phyloP scores from a whole-genome alignment of 2,888 invertebrate genomes.

The Meganola albula region DNA sequence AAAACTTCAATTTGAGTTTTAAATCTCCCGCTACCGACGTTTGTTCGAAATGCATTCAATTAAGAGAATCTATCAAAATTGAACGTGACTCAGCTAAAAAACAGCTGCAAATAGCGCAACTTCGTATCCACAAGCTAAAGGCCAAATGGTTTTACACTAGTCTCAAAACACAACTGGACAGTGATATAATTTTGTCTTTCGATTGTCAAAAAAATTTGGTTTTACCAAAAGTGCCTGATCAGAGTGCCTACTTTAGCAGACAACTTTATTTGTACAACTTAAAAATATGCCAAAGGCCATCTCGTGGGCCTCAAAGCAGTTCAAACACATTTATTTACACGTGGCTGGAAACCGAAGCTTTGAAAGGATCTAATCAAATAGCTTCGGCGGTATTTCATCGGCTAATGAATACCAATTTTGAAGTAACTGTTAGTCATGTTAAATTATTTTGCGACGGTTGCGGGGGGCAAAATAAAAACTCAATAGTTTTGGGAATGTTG shows the following conservation, averaged over 20 bases:
- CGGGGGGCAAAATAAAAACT: conserved; percentile 5
- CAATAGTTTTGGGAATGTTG: conserved; percentile 25
- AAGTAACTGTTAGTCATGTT: conserved; percentile 13
- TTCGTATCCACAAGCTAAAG: conserved; percentile 20
- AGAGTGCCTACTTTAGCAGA: conserved; percentile 31
- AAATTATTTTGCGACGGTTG: conserved; percentile 12
- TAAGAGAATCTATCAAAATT: conserved; percentile 7
- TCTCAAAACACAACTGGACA: conserved; percentile 10
- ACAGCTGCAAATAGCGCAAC: conserved; percentile 7
- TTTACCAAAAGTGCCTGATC: conserved; percentile 29
- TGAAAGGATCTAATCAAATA: conserved; percentile 16
- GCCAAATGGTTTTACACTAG: conserved; percentile 22
- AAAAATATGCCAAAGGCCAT: conserved; percentile 28
- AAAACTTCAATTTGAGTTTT: conserved; percentile 13
- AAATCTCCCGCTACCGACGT: conserved; percentile 11
- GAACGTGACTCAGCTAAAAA: conserved; percentile 7
- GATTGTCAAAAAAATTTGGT: conserved; percentile 9
- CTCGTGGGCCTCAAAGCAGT: conserved; percentile 24
- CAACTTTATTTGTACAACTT: conserved; percentile 39
- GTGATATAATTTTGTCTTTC: conserved; percentile 14
- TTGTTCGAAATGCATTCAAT: conserved; percentile 13
- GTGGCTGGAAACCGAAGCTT: conserved; percentile 19
- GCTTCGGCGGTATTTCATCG: conserved; percentile 18
- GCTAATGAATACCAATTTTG: conserved; percentile 17
- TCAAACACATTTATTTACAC: conserved; percentile 26